A percentile compares a stretch with the other conserved stretches of the same genome.
These are phyloP conservation scores for Dynastes maya DNA, from an alignment of 2,888 invertebrate species.

Conservation along the genomic window DNA sequence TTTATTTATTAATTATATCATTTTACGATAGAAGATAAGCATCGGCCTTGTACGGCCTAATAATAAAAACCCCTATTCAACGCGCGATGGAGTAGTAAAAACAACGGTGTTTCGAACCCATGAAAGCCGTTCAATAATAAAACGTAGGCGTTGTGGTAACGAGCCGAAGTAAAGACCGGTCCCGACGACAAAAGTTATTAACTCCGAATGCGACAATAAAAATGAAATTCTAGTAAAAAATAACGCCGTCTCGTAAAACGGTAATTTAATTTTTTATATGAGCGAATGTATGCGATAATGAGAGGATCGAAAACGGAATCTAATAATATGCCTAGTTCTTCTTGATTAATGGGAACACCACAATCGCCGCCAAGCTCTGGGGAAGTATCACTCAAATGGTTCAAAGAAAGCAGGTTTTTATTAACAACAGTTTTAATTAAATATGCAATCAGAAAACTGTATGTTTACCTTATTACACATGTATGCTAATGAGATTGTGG, in stretches of 20 bases:
- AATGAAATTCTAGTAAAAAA: slow-evolving; percentile 39
- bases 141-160: slow-evolving; percentile 34
- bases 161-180: slow-evolving; percentile 26
- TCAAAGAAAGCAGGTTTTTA: too few species aligned
- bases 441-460: too few species aligned
- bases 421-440: too few species aligned
- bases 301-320: too few species aligned
- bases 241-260: slow-evolving; percentile 26
- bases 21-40: slow-evolving; percentile 26
- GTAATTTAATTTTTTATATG: slow-evolving; percentile 30
- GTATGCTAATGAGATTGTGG: too few species aligned
- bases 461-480: too few species aligned
- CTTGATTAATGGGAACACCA: too few species aligned
- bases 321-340: too few species aligned
- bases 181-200: slow-evolving; percentile 29
- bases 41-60: slow-evolving; percentile 13
- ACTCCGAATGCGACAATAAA: slow-evolving; percentile 38
- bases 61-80: slow-evolving; percentile 29
- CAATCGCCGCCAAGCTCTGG: too few species aligned
- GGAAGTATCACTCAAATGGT: too few species aligned
- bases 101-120: slow-evolving; percentile 36
- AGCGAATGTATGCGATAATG: slow-evolving; percentile 10
- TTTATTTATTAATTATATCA: slow-evolving; percentile 23
- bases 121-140: slow-evolving; percentile 42
- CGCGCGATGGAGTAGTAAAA: slow-evolving; percentile 30